Conservation (phyloP, 2,888 invertebrate species). For the Nephrotoma guestfalica region DNA sequence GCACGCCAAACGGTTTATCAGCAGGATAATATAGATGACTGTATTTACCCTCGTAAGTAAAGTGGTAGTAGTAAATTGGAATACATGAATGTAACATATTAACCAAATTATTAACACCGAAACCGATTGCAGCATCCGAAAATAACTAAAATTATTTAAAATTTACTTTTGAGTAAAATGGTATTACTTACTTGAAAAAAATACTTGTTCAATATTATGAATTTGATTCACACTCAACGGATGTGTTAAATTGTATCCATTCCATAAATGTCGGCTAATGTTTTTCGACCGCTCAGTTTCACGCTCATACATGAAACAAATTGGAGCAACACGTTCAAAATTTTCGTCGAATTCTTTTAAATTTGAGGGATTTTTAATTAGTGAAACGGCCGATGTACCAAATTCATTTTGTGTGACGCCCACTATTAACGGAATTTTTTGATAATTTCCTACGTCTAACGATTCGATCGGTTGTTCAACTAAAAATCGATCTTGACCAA, state of each 20-base stretch:
- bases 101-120: constrained; percentile 42
- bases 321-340: constrained; percentile 47
- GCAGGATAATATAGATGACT: constrained; percentile 41
- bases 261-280: not conserved
- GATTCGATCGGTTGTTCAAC: constrained; percentile 41
- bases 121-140: constrained; percentile 43
- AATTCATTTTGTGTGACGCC: constrained; percentile 55
- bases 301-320: constrained; percentile 45
- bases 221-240: not conserved
- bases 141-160: constrained; percentile 30
- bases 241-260: not conserved
- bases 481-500: constrained; percentile 53
- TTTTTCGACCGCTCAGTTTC: constrained; percentile 32
- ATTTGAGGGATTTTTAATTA: constrained; percentile 38
- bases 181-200: not conserved
- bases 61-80: constrained; percentile 45
- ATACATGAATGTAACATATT: constrained; percentile 42
- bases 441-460: constrained; percentile 40
- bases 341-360: constrained; percentile 39
- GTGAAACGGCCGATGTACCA: constrained; percentile 39
- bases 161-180: not conserved
- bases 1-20: constrained; percentile 27
- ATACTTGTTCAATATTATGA: not conserved
- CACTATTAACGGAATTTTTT: constrained; percentile 47
- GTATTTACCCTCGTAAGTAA: constrained; percentile 44